Base-by-base conservation (phyloP, 1,140 invertebrate species). In the Lysiphlebus fabarum region DNA sequence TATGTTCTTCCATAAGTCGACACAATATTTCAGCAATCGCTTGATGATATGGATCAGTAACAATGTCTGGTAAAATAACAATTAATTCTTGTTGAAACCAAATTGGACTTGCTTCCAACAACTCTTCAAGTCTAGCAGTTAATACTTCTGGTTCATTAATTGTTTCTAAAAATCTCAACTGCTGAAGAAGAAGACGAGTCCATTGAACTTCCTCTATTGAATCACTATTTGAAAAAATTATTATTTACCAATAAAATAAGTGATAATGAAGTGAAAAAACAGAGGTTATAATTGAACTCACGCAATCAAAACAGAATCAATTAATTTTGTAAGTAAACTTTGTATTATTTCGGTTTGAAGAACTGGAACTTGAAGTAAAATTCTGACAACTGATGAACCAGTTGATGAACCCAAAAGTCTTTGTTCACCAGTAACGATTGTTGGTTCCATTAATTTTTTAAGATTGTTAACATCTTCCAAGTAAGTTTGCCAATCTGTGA, bases 71-170 rank as follows among this genome's bases (percentile, higher is more conserved):
- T 26, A 80, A 49, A 37, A 69, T 70, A 6, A 69, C 47, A 40
- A 79, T 75, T 0, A 80, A 58, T 65, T 78, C 74, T 12, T 61
- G 60, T 55, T 76, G 71, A 59, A 79, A 79, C 76, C 77, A 79
- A 6, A 60, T 43, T 34, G 76, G 76, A 60, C 69, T 70, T 12
- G 72, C 63, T 62, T 73, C 73, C 34, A 80, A 42, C 12, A 79
- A 53, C n/a, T 76, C 70, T 54, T 75, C 71, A 5, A 80, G 64
- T 36, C 57, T 64, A 2, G 34, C 49, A 5, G 70, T 71, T 34
- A 78, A 62, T 36, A 36, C 7, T 36, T 70, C 62, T 7, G 76
- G 62, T 60, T 73, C 67, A 6, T 64, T 45, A 43, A 76, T 63
- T 33, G 62, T 44, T 59, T 77, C 74, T 9, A 80, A 60, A 61